phyloP scores from a whole-genome alignment of 1,140 invertebrate species.

The Leptinotarsa lineolata region DNA sequence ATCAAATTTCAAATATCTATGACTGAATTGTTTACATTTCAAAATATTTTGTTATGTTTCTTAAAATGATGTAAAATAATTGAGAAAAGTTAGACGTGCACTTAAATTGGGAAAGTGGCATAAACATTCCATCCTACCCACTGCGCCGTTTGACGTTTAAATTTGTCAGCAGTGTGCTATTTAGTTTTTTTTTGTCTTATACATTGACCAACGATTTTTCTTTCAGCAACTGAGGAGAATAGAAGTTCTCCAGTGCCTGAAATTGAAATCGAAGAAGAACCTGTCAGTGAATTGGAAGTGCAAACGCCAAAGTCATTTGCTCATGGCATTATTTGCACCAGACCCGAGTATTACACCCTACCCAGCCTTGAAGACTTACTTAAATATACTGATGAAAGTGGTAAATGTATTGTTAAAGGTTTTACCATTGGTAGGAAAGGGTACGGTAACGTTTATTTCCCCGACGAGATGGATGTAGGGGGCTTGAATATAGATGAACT shows the following conservation, averaged over 20 bases:
- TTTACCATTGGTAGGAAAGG: constrained; percentile 76
- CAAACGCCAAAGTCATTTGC: constrained; percentile 26
- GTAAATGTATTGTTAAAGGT: constrained; percentile 83
- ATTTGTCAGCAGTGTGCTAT: too few species aligned
- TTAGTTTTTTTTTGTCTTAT: too few species aligned
- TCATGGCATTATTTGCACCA: constrained; percentile 47
- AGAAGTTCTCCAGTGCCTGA: background rate
- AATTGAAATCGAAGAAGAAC: constrained; percentile 29
- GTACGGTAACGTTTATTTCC: constrained; percentile 92
- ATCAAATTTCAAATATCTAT: too few species aligned
- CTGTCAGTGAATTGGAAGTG: constrained; percentile 1
- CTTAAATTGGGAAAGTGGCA: too few species aligned
- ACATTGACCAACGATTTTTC: too few species aligned
- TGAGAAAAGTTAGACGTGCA: too few species aligned
- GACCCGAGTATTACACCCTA: constrained; percentile 81
- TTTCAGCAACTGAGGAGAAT: background rate
- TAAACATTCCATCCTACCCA: too few species aligned
- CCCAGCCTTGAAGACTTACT: constrained; percentile 78
- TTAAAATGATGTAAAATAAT: too few species aligned
- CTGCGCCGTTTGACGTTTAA: too few species aligned
- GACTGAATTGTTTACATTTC: too few species aligned
- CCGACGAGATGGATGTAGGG: constrained; percentile 84
- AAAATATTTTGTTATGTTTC: too few species aligned
- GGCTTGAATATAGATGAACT: constrained; percentile 88
- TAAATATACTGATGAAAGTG: constrained; percentile 67